Conservation (phyloP, 2,113 vertebrate species). For the Macquaria ambigua region DNA sequence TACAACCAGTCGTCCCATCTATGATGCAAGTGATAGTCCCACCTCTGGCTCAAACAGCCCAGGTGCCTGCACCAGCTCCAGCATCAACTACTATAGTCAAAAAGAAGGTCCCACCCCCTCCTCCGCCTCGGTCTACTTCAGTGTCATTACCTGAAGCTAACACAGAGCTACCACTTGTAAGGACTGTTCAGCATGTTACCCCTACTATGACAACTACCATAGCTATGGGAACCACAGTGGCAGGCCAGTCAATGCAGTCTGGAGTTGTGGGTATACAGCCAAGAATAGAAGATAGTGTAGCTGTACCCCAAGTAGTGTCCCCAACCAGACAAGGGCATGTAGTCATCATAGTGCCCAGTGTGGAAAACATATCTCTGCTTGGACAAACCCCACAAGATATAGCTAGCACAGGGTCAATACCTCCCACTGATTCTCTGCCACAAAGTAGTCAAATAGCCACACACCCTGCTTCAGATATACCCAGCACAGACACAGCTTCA, state of each 20-base stretch:
- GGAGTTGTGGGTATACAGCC: constrained; percentile 80
- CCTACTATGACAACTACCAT: constrained; percentile 50
- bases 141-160: constrained; percentile 69
- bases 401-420: constrained; percentile 50
- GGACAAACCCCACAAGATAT: constrained; percentile 57
- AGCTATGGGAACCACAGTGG: constrained; percentile 31
- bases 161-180: constrained; percentile 49
- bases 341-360: constrained; percentile 84
- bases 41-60: constrained; percentile 38
- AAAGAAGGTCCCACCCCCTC: constrained; percentile 80
- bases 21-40: constrained; percentile 40
- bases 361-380: constrained; percentile 67
- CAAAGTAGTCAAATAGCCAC: constrained; percentile 73
- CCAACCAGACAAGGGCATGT: constrained; percentile 79
- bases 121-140: constrained; percentile 78
- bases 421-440: constrained; percentile 69
- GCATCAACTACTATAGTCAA: constrained; percentile 75
- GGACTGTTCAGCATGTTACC: constrained; percentile 57
- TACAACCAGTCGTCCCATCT: constrained; percentile 55
- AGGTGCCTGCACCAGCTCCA: constrained; percentile 36
- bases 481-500: constrained; percentile 62
- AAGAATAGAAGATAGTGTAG: constrained; percentile 61
- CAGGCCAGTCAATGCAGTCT: constrained; percentile 73
- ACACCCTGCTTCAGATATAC: constrained; percentile 41
- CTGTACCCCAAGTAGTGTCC: constrained; percentile 67